Conservation (phyloP, 2,888 invertebrate genomes). For the Eupithecia exiguata region DNA sequence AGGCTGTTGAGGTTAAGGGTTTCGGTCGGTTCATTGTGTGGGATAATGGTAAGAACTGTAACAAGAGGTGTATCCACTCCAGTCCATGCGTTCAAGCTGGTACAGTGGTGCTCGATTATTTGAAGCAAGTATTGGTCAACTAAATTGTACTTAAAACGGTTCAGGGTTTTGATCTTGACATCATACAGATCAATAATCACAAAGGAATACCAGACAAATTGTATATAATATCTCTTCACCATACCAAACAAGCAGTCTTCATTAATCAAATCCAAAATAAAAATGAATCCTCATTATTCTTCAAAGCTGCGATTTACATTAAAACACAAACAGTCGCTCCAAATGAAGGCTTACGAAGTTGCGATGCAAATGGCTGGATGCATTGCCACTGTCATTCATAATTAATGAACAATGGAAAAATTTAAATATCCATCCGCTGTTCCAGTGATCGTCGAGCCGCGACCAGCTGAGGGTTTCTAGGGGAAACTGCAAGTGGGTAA, state of each 20-base stretch:
- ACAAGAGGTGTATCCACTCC: no score
- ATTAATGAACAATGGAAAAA: slow-evolving; percentile 56
- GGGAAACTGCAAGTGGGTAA: slow-evolving; percentile 1
- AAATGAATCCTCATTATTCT: slow-evolving; percentile 17
- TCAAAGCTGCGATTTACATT: slow-evolving; percentile 16
- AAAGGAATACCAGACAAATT: background rate
- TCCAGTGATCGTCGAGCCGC: slow-evolving; percentile 50
- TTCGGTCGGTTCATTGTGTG: no score
- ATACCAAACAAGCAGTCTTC: background rate
- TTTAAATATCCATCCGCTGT: slow-evolving; percentile 50
- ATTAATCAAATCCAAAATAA: slow-evolving; percentile 19
- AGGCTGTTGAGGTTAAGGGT: no score
- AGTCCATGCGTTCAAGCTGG: no score
- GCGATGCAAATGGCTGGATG: slow-evolving; percentile 50
- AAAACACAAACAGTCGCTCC: slow-evolving; percentile 29
- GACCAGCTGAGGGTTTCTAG: slow-evolving; percentile 13
- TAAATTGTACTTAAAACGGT: no score
- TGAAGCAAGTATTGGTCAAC: no score
- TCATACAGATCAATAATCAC: background rate
- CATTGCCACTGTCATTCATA: slow-evolving; percentile 54
- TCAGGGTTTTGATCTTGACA: no score
- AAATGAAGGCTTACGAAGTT: slow-evolving; percentile 40
- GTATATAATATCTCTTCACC: background rate
- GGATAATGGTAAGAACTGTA: no score
- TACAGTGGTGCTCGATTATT: no score